These are phyloP conservation scores for Trichonephila clavata DNA, from an alignment of 1,140 invertebrate genomes.

Conservation along the genomic window DNA sequence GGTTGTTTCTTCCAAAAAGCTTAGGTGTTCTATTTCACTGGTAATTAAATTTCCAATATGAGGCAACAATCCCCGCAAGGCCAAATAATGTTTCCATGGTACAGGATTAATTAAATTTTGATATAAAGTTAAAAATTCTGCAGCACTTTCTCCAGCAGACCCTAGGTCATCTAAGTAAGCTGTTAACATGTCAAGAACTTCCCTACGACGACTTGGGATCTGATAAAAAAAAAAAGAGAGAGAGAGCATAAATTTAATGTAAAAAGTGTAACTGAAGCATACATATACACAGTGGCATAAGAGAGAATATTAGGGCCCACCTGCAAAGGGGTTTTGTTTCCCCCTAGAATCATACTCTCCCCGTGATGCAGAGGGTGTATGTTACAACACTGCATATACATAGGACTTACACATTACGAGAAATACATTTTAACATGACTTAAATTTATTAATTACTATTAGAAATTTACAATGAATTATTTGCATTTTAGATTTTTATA, in stretches of 20 bases:
- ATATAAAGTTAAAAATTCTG: slow-evolving; percentile 94
- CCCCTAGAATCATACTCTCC: too few species aligned
- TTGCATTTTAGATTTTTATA: too few species aligned
- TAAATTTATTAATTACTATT: too few species aligned
- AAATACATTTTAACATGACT: neutral
- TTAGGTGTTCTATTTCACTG: slow-evolving; percentile 91
- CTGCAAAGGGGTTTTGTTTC: too few species aligned
- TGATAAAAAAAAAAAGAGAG: slow-evolving; percentile 8
- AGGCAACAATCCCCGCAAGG: slow-evolving; percentile 88
- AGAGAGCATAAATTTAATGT: neutral
- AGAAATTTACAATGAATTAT: too few species aligned
- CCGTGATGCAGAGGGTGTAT: too few species aligned
- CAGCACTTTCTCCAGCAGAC: slow-evolving; percentile 92
- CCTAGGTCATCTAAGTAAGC: slow-evolving; percentile 92
- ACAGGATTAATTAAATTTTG: slow-evolving; percentile 89
- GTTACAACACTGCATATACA: too few species aligned
- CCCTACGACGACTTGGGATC: slow-evolving; percentile 79
- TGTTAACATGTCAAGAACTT: slow-evolving; percentile 91
- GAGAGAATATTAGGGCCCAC: too few species aligned
- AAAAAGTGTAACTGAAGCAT: neutral
- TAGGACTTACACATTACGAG: too few species aligned
- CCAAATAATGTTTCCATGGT: slow-evolving; percentile 91
- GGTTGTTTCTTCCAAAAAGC: slow-evolving; percentile 93
- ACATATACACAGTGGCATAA: too few species aligned
- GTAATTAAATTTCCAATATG: slow-evolving; percentile 93